Evolutionary conservation across 2,797 vertebrate species (phyloP).

Genomic region (Danio choprae): DNA sequence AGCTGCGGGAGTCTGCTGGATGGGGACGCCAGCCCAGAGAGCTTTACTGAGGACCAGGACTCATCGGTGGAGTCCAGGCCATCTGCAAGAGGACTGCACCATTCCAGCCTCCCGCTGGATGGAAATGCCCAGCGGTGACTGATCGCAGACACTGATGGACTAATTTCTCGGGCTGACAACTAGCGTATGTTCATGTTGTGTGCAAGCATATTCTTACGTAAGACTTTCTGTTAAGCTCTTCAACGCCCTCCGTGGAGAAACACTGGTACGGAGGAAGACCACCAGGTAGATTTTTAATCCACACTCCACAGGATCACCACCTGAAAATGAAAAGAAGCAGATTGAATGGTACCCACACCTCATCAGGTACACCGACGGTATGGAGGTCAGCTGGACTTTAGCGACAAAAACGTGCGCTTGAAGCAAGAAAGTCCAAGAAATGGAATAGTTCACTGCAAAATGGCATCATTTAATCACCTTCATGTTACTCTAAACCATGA

Average conservation of each 20-base stretch:
- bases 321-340: constrained; percentile 37
- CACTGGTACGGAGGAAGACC: constrained; percentile 49
- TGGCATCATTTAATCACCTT: background rate
- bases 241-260: constrained; percentile 49
- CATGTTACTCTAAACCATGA: background rate
- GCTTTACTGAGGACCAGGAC: constrained; percentile 85
- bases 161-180: constrained; percentile 5
- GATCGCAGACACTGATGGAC: background rate
- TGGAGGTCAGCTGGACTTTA: constrained; percentile 22
- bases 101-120: constrained; percentile 77
- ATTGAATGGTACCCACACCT: constrained; percentile 48
- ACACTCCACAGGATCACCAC: constrained; percentile 45
- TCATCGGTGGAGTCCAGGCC: constrained; percentile 76
- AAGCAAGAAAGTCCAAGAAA: constrained; percentile 2
- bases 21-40: constrained; percentile 84
- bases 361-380: constrained; percentile 57
- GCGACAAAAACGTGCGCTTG: background rate
- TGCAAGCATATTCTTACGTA: constrained; percentile 62
- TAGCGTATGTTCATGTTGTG: constrained; percentile 51
- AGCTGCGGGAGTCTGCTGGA: constrained; percentile 85
- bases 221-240: constrained; percentile 55
- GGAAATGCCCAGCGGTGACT: constrained; percentile 82
- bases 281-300: constrained; percentile 49
- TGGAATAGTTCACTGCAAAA: background rate
- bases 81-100: constrained; percentile 75